phyloP scores from a whole-genome alignment of 92 coral and sea anemone species.

The Phenganax subtilis region DNA sequence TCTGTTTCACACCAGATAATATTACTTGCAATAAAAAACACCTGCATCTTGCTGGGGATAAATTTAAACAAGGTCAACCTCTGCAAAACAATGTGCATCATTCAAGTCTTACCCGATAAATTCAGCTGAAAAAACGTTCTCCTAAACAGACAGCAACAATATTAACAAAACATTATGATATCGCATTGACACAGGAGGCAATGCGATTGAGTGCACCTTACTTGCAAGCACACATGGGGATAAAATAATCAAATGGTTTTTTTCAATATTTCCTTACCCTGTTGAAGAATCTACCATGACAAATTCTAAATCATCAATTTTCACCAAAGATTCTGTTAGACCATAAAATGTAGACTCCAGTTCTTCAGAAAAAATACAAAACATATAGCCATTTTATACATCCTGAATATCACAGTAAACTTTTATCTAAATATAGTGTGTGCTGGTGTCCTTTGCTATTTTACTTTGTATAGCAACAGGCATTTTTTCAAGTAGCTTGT shows the following conservation, averaged over 20 bases:
- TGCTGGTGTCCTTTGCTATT: too few species aligned
- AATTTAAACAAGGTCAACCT: too few species aligned
- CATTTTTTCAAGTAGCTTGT: too few species aligned
- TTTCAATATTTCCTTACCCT: constrained; percentile 3
- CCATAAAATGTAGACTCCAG: constrained; percentile 20
- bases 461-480: too few species aligned
- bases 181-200: too few species aligned
- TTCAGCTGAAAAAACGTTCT: constrained; percentile 68
- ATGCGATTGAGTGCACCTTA: too few species aligned
- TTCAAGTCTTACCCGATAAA: constrained; percentile 53
- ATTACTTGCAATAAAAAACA: too few species aligned
- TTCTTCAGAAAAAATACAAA: constrained; percentile 3
- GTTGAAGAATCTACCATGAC: constrained; percentile 70
- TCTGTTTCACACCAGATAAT: too few species aligned
- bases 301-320: constrained; percentile 52
- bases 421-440: too few species aligned
- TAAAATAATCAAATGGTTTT: not conserved
- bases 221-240: not conserved
- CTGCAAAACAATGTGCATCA: not conserved
- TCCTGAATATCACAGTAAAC: not conserved
- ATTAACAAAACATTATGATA: not conserved
- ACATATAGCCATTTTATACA: not conserved
- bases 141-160: constrained; percentile 27
- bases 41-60: too few species aligned
- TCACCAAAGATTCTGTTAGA: constrained; percentile 26